Evolutionary conservation across 2,113 vertebrate genomes (phyloP).

Genomic region (Muntiacus reevesi): DNA sequence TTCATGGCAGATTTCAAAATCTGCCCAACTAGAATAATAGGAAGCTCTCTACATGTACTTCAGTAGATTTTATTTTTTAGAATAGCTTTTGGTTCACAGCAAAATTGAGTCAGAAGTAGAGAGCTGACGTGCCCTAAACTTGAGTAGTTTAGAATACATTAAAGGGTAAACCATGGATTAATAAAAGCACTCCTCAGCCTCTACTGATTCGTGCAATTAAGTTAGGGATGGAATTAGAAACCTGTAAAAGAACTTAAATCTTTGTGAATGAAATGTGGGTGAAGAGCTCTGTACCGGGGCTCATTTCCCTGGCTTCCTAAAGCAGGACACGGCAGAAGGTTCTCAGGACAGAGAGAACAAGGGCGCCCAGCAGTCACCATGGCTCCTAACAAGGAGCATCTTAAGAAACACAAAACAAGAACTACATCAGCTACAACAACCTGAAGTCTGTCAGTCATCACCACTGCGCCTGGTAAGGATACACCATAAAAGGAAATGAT

Average conservation of each 20-base stretch:
- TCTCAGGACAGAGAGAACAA: background rate
- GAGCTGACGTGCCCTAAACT: background rate
- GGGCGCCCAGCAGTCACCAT: background rate
- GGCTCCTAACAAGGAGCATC: background rate
- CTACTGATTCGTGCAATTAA: background rate
- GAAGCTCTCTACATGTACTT: background rate
- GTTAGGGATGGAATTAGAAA: background rate
- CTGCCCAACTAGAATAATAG: background rate
- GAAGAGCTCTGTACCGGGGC: background rate
- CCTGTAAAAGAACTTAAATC: background rate
- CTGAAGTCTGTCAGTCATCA: background rate
- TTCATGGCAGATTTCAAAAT: background rate
- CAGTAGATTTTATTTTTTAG: background rate
- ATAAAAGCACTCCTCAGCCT: background rate
- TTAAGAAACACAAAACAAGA: background rate
- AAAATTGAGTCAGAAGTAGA: background rate
- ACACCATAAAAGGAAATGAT: background rate
- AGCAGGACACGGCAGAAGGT: background rate
- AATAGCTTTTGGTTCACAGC: background rate
- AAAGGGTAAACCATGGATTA: background rate
- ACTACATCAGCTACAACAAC: background rate
- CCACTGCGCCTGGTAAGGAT: background rate
- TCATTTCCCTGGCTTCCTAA: background rate
- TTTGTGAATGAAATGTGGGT: background rate
- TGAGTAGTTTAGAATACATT: background rate